Conservation (phyloP, 2,797 vertebrate genomes). For the Scolopax rusticola region DNA sequence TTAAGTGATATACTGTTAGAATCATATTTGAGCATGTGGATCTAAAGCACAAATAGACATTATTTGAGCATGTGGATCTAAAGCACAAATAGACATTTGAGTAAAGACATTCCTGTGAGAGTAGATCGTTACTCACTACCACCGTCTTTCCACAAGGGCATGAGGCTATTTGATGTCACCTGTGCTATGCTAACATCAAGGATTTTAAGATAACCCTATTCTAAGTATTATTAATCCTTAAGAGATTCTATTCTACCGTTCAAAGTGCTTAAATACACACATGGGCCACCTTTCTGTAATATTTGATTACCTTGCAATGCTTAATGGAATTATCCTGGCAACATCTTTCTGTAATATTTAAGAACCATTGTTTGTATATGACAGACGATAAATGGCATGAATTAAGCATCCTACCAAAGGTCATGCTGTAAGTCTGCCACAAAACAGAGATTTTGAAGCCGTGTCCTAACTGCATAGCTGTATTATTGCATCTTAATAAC, state of each 20-base stretch:
- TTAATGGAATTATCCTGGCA: conserved; percentile 16
- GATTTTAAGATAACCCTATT: not conserved
- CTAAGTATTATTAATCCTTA: conserved; percentile 11
- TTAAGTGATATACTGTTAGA: not conserved
- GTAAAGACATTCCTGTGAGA: not conserved
- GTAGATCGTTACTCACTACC: not conserved
- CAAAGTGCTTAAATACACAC: conserved; percentile 9
- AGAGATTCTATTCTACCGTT: not conserved
- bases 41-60: not conserved
- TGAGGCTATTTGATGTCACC: not conserved
- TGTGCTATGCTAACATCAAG: not conserved
- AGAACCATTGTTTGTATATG: not conserved
- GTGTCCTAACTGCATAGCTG: not conserved
- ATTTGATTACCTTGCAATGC: not conserved
- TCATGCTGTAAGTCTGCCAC: not conserved
- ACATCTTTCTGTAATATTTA: conserved; percentile 28
- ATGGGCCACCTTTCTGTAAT: not conserved
- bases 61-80: not conserved
- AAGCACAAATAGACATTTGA: not conserved
- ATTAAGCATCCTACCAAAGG: conserved; percentile 9
- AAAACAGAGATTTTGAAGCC: not conserved
- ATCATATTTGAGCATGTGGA: not conserved
- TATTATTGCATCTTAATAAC: conserved; percentile 2
- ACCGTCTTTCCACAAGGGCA: not conserved
- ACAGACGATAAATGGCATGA: not conserved